A percentile compares a stretch with the other conserved stretches of the same genome.
Evolutionary conservation across 2,797 vertebrate genomes (phyloP).

Genomic region (Otus scops): DNA sequence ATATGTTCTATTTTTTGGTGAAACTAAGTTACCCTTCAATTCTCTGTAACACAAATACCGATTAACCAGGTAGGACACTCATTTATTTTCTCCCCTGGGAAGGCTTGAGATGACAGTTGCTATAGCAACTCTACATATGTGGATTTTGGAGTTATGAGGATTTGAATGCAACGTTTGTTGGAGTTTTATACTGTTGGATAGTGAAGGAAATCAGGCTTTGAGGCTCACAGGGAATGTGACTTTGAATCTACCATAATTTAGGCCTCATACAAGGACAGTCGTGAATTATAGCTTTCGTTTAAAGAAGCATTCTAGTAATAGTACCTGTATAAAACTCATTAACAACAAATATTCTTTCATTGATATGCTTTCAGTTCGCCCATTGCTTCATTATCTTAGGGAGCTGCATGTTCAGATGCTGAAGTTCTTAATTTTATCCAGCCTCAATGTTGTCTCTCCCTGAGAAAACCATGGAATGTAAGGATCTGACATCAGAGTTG

Average conservation of each 20-base stretch:
- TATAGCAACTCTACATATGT: slow-evolving; percentile 37
- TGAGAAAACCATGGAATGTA: not conserved
- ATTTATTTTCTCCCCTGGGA: slow-evolving; percentile 48
- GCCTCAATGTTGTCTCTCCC: not conserved
- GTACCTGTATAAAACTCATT: not conserved
- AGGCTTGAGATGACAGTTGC: slow-evolving; percentile 58
- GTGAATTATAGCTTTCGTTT: not conserved
- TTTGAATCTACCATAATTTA: not conserved
- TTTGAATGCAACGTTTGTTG: slow-evolving; percentile 16
- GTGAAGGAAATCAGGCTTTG: not conserved
- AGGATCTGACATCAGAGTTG: not conserved
- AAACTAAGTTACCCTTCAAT: slow-evolving; percentile 30
- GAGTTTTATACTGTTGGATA: not conserved
- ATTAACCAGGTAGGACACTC: slow-evolving; percentile 55
- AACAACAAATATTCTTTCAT: not conserved
- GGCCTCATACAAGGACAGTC: not conserved
- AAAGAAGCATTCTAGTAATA: not conserved
- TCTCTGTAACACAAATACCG: slow-evolving; percentile 32
- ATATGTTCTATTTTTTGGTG: not conserved
- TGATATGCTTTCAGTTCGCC: not conserved
- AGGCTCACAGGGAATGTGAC: not conserved
- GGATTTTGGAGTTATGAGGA: slow-evolving; percentile 6
- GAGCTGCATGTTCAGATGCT: not conserved
- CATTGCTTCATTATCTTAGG: not conserved
- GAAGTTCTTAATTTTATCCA: not conserved